These are phyloP conservation scores for Scomber colias DNA, from an alignment of 2,113 vertebrate genomes.

Conservation along the genomic window DNA sequence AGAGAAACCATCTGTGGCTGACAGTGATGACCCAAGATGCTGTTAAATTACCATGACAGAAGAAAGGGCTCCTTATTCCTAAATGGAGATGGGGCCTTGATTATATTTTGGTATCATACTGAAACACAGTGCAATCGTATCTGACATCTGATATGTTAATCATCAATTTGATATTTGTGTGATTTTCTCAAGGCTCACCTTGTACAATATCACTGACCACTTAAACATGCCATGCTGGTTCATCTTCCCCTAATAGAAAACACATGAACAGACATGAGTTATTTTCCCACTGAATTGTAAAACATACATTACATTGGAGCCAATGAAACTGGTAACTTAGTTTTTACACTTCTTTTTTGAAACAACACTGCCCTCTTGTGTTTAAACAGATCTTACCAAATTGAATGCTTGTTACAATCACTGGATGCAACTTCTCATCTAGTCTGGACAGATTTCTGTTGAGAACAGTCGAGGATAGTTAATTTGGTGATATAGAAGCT, in stretches of 20 bases:
- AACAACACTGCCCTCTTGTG: conserved; percentile 70
- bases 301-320: background rate
- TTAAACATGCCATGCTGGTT: background rate
- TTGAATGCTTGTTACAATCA: background rate
- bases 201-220: no score
- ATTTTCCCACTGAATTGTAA: background rate
- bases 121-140: background rate
- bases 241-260: background rate
- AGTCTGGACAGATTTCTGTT: background rate
- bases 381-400: background rate
- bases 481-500: background rate
- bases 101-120: background rate
- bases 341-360: background rate
- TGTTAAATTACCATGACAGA: background rate
- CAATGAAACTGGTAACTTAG: background rate
- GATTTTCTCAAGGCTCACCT: no score
- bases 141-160: no score
- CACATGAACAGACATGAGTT: background rate
- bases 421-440: background rate
- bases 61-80: background rate
- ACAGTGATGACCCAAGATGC: background rate
- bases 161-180: background rate
- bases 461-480: background rate
- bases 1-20: background rate
- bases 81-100: no score